Base-by-base conservation (phyloP, 2,888 invertebrate genomes). In the Oscheius sp. region DNA sequence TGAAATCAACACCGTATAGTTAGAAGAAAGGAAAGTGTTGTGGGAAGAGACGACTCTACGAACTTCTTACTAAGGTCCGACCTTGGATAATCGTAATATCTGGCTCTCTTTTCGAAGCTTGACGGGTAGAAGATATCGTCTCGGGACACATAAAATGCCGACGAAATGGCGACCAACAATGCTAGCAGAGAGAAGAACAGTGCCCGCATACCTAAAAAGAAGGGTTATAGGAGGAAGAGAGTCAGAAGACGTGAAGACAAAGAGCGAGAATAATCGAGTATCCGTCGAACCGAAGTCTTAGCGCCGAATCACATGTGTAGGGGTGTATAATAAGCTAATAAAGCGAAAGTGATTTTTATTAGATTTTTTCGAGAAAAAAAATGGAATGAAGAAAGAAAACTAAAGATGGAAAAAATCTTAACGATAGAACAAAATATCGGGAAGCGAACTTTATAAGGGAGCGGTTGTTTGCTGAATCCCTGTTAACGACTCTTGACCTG, bases 41-140 rank as follows among this genome's bases (percentile, higher is more conserved):
- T 26, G 24, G 4, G 22, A 57, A 32, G n/a, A n/a, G n/a, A n/a
- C n/a, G n/a, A 32, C 17, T n/a, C 33, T 54, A 54, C 54, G 20
- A 9, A 54, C 54, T 54, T 54, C 17, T 17, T 33, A 20, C 17
- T 54, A 54, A 54, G 30, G 17, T 54, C 54, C 17, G 54, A 54
- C 54, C 54, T 54, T 44, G 59, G 59, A 17, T 44, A 59, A 6
- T 59, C 59, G 59, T 59, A 59, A 41, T 41, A 59, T 44, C 44
- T 59, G n/a, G 59, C 59, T 41, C 59, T 59, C 44, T 59, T 59
- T 44, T 59, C 59, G 44, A 59, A 59, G 41, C 59, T 59, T 14
- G 59, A 59, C 4, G 59, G 44, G 28, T 59, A 59, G 54, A 32
- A 54, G 41, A 59, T 24, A 41, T 59, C 59, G 17, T 59, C 59